A percentile compares a stretch with the other conserved stretches of the same genome.
Evolutionary conservation across 2,113 vertebrate species (phyloP).

Genomic region (Cervus canadensis): DNA sequence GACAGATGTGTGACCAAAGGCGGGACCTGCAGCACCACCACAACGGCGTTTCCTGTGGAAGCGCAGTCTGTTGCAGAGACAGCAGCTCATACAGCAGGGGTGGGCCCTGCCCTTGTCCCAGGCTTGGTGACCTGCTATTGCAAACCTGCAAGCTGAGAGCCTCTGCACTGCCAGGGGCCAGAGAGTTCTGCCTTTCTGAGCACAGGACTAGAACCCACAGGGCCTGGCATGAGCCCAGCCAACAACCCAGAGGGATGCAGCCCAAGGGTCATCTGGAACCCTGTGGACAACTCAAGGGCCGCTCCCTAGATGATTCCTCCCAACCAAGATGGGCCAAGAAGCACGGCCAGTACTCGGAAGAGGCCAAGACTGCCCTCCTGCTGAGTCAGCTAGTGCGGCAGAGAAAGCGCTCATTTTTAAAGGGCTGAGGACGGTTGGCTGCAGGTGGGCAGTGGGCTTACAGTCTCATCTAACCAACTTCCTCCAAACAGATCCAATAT

Average conservation of each 20-base stretch:
- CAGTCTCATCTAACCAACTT: background rate
- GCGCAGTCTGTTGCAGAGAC: background rate
- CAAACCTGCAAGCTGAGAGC: background rate
- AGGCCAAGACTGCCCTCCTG: background rate
- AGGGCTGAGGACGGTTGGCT: background rate
- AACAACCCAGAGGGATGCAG: background rate
- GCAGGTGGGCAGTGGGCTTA: background rate
- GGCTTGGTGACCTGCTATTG: background rate
- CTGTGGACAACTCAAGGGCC: background rate
- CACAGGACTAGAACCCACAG: background rate
- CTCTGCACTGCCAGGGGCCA: background rate
- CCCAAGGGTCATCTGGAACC: background rate
- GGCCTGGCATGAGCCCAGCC: background rate
- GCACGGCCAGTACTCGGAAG: background rate
- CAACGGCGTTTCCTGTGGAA: background rate
- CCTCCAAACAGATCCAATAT: background rate
- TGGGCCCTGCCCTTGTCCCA: background rate
- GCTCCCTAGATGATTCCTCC: background rate
- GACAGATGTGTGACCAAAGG: rapidly evolving
- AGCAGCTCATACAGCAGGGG: background rate
- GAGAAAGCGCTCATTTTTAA: background rate
- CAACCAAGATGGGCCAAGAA: background rate
- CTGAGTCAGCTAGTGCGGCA: background rate
- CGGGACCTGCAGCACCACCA: background rate
- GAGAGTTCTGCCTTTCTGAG: background rate